phyloP scores from a whole-genome alignment of 2,888 invertebrate species.

The Drosophila paranaensis region DNA sequence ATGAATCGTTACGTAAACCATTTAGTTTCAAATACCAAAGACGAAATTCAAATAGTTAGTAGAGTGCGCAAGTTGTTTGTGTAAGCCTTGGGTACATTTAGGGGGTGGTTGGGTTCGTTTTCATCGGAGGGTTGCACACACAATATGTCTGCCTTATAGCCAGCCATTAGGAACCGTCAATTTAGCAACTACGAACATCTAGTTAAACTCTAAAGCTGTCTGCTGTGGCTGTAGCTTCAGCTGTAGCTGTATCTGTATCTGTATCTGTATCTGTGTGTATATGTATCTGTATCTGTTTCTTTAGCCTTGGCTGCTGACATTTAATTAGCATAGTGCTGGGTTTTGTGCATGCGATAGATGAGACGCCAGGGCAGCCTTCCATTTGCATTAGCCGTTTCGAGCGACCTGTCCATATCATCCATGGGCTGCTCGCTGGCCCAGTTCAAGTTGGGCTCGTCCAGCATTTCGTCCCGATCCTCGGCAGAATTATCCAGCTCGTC shows the following conservation, averaged over 20 bases:
- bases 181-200: slow-evolving; percentile 57
- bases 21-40: slow-evolving; percentile 45
- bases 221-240: slow-evolving; percentile 14
- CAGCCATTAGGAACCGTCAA: slow-evolving; percentile 77
- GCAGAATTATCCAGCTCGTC: slow-evolving; percentile 11
- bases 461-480: slow-evolving; percentile 30
- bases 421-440: slow-evolving; percentile 48
- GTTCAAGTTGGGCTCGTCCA: slow-evolving; percentile 44
- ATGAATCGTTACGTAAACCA: slow-evolving; percentile 63
- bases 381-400: slow-evolving; percentile 42
- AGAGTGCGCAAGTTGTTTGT: slow-evolving; percentile 15
- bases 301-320: slow-evolving; percentile 28
- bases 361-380: slow-evolving; percentile 78
- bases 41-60: slow-evolving; percentile 30
- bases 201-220: slow-evolving; percentile 46
- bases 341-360: slow-evolving; percentile 82
- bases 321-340: slow-evolving; percentile 76
- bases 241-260: slow-evolving; percentile 9
- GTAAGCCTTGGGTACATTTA: slow-evolving; percentile 36
- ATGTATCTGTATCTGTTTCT: slow-evolving; percentile 26
- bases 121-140: slow-evolving; percentile 59
- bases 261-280: slow-evolving; percentile 26
- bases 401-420: slow-evolving; percentile 32
- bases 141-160: slow-evolving; percentile 70
- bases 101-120: slow-evolving; percentile 1